Evolutionary conservation across 2,113 vertebrate species (phyloP).

Genomic region (Ciconia stormi): DNA sequence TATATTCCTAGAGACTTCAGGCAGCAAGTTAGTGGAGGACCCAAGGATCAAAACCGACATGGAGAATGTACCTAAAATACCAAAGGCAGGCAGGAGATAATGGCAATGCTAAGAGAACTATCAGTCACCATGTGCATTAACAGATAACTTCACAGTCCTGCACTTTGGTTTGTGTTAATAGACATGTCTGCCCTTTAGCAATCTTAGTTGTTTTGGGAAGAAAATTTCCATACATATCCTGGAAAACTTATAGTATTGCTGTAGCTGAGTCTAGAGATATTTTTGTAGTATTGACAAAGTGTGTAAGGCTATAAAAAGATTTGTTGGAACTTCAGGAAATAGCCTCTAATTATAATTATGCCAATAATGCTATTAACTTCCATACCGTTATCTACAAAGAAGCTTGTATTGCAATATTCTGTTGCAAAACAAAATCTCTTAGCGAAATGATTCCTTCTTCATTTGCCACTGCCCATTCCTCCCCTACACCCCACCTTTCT

Average conservation of each 20-base stretch:
- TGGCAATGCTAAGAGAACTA: background rate
- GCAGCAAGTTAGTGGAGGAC: background rate
- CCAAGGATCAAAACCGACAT: background rate
- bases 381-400: background rate
- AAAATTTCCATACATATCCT: background rate
- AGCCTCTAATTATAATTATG: background rate
- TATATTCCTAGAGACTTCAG: background rate
- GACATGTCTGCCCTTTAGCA: background rate
- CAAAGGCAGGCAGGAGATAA: background rate
- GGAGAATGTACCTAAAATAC: background rate
- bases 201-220: background rate
- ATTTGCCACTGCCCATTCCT: background rate
- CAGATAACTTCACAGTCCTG: background rate
- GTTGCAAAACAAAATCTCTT: background rate
- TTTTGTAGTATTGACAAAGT: background rate
- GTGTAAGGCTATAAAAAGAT: background rate
- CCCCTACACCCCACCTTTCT: no score
- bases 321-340: background rate
- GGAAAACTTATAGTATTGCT: background rate
- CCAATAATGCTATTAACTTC: background rate
- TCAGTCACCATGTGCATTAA: background rate
- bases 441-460: background rate
- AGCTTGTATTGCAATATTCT: background rate
- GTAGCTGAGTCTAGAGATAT: background rate
- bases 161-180: background rate